These are phyloP conservation scores for Sycophila sp. DNA, from an alignment of 1,140 invertebrate genomes.

Conservation along the genomic window DNA sequence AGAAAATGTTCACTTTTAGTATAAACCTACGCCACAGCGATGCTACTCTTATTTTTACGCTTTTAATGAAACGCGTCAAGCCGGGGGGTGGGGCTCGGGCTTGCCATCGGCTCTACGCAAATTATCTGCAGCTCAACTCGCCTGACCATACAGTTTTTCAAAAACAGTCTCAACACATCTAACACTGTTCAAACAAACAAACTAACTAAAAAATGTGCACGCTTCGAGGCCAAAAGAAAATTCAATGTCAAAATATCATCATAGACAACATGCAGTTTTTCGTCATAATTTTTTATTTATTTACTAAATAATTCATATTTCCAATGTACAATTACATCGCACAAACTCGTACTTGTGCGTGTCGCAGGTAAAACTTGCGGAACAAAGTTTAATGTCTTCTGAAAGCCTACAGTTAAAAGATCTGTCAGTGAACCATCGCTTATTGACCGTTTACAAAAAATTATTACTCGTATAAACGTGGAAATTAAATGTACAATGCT, in stretches of 20 bases:
- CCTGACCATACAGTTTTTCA: slow-evolving; percentile 26
- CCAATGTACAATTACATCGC: slow-evolving; percentile 34
- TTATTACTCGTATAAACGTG: slow-evolving; percentile 8
- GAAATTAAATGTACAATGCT: slow-evolving; percentile 23
- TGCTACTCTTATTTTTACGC: slow-evolving; percentile 42
- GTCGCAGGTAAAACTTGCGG: slow-evolving; percentile 15
- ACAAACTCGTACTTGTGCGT: slow-evolving; percentile 23
- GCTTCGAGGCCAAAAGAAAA: slow-evolving; percentile 25
- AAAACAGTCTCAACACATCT: no score
- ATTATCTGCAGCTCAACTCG: slow-evolving; percentile 28
- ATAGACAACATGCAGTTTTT: slow-evolving; percentile 28
- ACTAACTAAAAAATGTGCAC: slow-evolving; percentile 23
- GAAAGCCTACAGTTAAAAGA: background rate
- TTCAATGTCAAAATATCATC: slow-evolving; percentile 13
- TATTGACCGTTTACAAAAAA: slow-evolving; percentile 17
- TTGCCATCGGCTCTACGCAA: background rate
- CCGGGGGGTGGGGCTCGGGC: slow-evolving; percentile 17
- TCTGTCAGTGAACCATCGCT: background rate
- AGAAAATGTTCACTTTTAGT: no score
- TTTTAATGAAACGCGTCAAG: background rate
- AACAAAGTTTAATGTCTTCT: slow-evolving; percentile 15
- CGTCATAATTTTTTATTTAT: slow-evolving; percentile 35
- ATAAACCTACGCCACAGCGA: no score
- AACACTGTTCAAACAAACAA: background rate
- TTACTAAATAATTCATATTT: slow-evolving; percentile 33